phyloP scores from a whole-genome alignment of 2,888 invertebrate species.

The Aspidiotus rigidus region DNA sequence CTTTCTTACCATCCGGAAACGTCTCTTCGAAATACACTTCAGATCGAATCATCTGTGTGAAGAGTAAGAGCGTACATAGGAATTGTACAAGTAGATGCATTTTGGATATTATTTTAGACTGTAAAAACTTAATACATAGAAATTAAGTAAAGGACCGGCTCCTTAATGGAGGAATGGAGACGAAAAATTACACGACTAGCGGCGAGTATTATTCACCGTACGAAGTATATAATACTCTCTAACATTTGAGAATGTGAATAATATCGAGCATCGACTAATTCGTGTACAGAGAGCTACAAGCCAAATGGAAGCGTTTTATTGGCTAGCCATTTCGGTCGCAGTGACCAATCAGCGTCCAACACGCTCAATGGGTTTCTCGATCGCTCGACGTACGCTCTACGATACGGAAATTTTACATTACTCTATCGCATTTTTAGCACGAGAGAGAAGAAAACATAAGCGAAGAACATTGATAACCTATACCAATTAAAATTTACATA shows the following conservation, averaged over 20 bases:
- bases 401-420: too few relatives aligned
- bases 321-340: neutral
- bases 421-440: too few relatives aligned
- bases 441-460: too few relatives aligned
- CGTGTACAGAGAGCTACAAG: conserved; percentile 10
- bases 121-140: too few relatives aligned
- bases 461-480: too few relatives aligned
- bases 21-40: conserved; percentile 71
- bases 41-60: conserved; percentile 53
- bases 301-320: conserved; percentile 31
- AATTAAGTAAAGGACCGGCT: too few relatives aligned
- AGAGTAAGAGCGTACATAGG: conserved; percentile 26
- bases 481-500: too few relatives aligned
- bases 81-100: conserved; percentile 15
- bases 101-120: neutral
- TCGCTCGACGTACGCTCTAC: too few relatives aligned
- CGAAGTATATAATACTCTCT: too few relatives aligned
- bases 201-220: too few relatives aligned
- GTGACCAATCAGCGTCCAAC: conserved; percentile 20
- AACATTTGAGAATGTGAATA: neutral
- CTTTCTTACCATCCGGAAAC: conserved; percentile 66
- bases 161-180: neutral
- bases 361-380: conserved; percentile 13
- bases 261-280: neutral
- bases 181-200: neutral